Conservation (phyloP, 2,888 invertebrate genomes). For the Latheticus oryzae region DNA sequence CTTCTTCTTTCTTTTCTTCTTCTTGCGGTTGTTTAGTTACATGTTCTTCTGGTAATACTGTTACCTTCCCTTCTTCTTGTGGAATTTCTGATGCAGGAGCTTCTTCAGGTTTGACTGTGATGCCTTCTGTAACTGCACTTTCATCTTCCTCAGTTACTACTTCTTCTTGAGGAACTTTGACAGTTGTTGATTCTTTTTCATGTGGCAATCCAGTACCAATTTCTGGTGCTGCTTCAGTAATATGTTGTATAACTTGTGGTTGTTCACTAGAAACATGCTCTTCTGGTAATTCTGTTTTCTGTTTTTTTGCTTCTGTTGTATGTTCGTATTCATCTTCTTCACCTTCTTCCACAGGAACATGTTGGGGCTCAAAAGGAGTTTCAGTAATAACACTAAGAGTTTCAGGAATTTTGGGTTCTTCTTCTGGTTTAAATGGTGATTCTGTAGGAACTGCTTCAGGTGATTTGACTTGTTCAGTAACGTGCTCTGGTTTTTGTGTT, state of each 20-base stretch:
- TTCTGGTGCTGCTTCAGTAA: slow-evolving; percentile 25
- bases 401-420: slow-evolving; percentile 1
- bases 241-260: slow-evolving; percentile 6
- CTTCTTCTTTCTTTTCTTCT: background rate
- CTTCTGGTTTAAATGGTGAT: background rate
- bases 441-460: background rate
- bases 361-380: slow-evolving; percentile 4
- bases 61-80: slow-evolving; percentile 8
- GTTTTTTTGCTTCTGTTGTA: slow-evolving; percentile 12
- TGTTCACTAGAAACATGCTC: slow-evolving; percentile 4
- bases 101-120: slow-evolving; percentile 8
- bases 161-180: slow-evolving; percentile 1
- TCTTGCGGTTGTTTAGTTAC: background rate
- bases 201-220: slow-evolving; percentile 25
- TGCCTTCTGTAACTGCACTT: slow-evolving; percentile 4
- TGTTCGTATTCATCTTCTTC: slow-evolving; percentile 1
- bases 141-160: slow-evolving; percentile 6
- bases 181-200: slow-evolving; percentile 13
- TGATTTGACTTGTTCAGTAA: background rate
- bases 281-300: slow-evolving; percentile 14
- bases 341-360: slow-evolving; percentile 3
- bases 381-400: background rate
- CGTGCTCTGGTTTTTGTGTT: background rate
- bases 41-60: slow-evolving; percentile 8
- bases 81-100: slow-evolving; percentile 1